Conservation (phyloP, 2,113 vertebrate genomes). For the Oenanthe oenanthe region DNA sequence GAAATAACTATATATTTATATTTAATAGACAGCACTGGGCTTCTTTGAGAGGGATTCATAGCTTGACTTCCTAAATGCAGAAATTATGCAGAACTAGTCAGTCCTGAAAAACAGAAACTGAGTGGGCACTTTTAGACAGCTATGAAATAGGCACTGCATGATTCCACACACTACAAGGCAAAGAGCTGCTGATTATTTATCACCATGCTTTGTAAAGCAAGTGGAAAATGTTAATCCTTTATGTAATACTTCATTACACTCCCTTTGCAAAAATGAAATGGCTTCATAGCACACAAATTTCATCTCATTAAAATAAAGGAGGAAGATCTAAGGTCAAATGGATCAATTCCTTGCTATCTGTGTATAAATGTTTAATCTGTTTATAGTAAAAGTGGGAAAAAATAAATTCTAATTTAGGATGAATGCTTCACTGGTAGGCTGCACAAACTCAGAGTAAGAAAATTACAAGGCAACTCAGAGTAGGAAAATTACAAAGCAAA, state of each 20-base stretch:
- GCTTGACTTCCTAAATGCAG: not conserved
- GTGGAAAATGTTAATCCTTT: not conserved
- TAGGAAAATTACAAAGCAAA: not conserved
- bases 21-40: not conserved
- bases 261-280: not conserved
- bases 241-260: not conserved
- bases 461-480: not conserved
- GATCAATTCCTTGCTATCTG: not conserved
- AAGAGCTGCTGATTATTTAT: not conserved
- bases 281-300: not conserved
- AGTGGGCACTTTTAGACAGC: not conserved
- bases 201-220: not conserved
- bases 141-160: not conserved
- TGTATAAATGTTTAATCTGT: conserved; percentile 13
- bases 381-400: not conserved
- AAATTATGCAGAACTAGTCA: not conserved
- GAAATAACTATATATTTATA: not conserved
- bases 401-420: not conserved
- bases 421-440: not conserved
- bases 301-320: not conserved
- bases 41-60: not conserved
- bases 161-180: not conserved
- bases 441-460: not conserved
- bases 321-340: not conserved
- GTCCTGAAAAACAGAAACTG: not conserved